phyloP scores from a whole-genome alignment of 2,797 vertebrate genomes.

The Gymnothorax reevesii region DNA sequence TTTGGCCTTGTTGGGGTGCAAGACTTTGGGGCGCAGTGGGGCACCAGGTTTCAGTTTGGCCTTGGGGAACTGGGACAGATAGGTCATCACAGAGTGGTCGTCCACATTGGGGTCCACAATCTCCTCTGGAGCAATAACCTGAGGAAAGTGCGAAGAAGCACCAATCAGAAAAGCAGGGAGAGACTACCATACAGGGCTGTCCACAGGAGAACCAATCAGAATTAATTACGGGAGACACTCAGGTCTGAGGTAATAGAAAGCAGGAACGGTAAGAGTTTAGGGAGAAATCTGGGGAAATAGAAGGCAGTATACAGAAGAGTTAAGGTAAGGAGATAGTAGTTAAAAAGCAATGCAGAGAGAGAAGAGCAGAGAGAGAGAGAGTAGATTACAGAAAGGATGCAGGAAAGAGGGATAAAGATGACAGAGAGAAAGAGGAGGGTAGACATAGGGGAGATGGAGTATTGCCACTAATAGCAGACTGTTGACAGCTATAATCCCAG shows the following conservation, averaged over 20 bases:
- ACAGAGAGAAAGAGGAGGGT: background rate
- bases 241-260: background rate
- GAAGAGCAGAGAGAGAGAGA: background rate
- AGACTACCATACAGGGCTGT: background rate
- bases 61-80: slow-evolving; percentile 94
- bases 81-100: slow-evolving; percentile 95
- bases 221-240: background rate
- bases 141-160: slow-evolving; percentile 3
- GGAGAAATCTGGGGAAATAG: background rate
- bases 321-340: background rate
- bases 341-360: background rate
- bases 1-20: slow-evolving; percentile 84
- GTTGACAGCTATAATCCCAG: background rate
- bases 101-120: slow-evolving; percentile 94
- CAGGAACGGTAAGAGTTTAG: background rate
- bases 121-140: slow-evolving; percentile 95
- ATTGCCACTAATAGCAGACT: background rate
- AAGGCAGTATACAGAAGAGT: background rate
- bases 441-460: background rate
- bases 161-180: background rate
- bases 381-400: background rate
- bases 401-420: background rate
- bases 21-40: slow-evolving; percentile 77
- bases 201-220: background rate
- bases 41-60: slow-evolving; percentile 91